These are phyloP conservation scores for Atrina japonica DNA, from an alignment of 2,888 invertebrate species.

Conservation along the genomic window DNA sequence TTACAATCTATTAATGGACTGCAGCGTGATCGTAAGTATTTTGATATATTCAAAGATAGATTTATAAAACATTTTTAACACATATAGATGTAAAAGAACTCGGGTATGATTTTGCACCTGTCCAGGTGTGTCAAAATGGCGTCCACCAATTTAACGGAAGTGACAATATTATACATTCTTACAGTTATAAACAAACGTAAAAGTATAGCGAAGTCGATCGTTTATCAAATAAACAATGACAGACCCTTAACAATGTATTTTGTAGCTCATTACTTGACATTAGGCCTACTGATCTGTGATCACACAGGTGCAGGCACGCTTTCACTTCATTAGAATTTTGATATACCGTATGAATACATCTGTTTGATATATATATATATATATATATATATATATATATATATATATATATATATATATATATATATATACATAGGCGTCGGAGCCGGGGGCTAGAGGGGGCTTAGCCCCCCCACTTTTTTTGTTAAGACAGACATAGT, in stretches of 20 bases:
- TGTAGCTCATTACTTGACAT: no score
- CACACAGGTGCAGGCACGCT: no score
- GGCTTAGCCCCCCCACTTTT: no score
- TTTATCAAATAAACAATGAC: no score
- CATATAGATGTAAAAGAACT: neutral
- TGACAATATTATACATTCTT: neutral
- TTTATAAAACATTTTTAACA: neutral
- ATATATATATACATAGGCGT: no score
- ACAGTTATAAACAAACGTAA: neutral
- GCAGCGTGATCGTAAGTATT: slow-evolving; percentile 30
- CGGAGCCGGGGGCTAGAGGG: no score
- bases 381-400: no score
- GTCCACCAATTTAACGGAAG: neutral
- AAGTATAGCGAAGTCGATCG: neutral
- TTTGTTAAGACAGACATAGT: no score
- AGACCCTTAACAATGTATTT: no score
- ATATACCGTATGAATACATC: slow-evolving; percentile 86
- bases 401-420: no score
- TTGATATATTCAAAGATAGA: neutral
- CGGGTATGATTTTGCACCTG: slow-evolving; percentile 3
- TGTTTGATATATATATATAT: no score
- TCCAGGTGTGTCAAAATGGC: slow-evolving; percentile 21
- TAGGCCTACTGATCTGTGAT: no score
- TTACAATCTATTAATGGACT: slow-evolving; percentile 3
- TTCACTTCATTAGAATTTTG: slow-evolving; percentile 85